Percentiles rank a stretch among this genome's conserved stretches.
phyloP scores from a whole-genome alignment of 2,797 vertebrate genomes.

The Selene dorsalis region DNA sequence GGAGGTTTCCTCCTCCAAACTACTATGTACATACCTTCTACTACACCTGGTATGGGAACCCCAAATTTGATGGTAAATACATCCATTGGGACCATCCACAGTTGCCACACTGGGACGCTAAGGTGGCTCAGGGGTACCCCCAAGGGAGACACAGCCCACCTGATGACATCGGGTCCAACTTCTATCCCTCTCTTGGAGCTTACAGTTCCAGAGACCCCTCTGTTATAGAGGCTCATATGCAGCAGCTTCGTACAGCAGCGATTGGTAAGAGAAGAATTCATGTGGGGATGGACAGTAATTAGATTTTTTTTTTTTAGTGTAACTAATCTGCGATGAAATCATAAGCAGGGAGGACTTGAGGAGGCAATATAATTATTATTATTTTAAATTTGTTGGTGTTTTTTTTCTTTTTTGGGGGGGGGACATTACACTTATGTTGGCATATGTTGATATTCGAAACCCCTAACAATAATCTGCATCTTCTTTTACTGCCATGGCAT shows the following conservation, averaged over 20 bases:
- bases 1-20: conserved; percentile 88
- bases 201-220: conserved; percentile 95
- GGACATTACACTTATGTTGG: not conserved
- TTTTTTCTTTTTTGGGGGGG: no score
- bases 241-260: conserved; percentile 91
- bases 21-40: conserved; percentile 96
- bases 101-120: conserved; percentile 94
- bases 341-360: not conserved
- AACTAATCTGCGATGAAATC: not conserved
- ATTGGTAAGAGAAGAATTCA: conserved; percentile 86
- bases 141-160: conserved; percentile 92
- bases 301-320: not conserved
- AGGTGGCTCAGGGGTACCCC: conserved; percentile 90
- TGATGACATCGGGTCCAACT: conserved; percentile 94
- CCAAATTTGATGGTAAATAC: conserved; percentile 93
- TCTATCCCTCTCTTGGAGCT: conserved; percentile 94
- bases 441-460: not conserved
- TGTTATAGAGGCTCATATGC: conserved; percentile 94
- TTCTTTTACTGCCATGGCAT: not conserved
- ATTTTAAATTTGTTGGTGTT: no score
- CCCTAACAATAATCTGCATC: not conserved
- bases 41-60: conserved; percentile 96
- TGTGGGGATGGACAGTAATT: not conserved
- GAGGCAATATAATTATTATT: no score
- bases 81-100: conserved; percentile 95